Base-by-base conservation (phyloP, 2,113 vertebrate genomes). In the Thunnus thynnus region DNA sequence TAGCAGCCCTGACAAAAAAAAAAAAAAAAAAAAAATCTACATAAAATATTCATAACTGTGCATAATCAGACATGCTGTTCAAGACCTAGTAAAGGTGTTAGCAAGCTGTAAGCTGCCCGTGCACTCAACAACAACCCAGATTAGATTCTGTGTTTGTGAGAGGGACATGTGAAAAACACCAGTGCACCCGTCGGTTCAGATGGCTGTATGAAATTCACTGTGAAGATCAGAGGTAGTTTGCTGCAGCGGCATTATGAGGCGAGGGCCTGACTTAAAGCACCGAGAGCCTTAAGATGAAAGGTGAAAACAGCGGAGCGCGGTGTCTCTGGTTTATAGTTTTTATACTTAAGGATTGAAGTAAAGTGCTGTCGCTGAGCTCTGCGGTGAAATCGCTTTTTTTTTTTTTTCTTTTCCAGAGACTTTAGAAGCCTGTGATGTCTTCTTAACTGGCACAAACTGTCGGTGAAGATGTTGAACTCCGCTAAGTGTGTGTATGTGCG, bases 51-150 rank as follows among this genome's bases (percentile, higher is more conserved):
- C 85, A 88, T 63, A 30, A 27, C 65, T 10, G 27, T 64, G 75
- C 68, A 77, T 90, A 73, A 89, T 89, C 65, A 82, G 52, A 83
- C 78, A 83, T 12, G 83, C 80, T 82, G 76, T 77, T 86, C 60
- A 44, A 92, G 75, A 66, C 83, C 85, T 66, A 82, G 64, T 87
- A 82, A 48, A 76, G 75, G 82, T 84, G 88, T 87, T 47, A 63
- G 70, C 48, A 58, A 64, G 74, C 74, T 76, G 64, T 50, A 51
- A 75, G 62, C 14, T 51, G 68, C 13, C 41, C 17, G 2, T 64
- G 64, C 57, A 4, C 56, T 78, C 55, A 18, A 13, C 69, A 69
- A 44, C 60, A 22, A 22, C 54, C 60, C 36, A 27, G 36, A 83
- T 84, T 65, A 72, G 50, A 76, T 62, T 61, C 25, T 14, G 25